phyloP scores from a whole-genome alignment of 2,113 vertebrate genomes.

The Rhinoptilus africanus region DNA sequence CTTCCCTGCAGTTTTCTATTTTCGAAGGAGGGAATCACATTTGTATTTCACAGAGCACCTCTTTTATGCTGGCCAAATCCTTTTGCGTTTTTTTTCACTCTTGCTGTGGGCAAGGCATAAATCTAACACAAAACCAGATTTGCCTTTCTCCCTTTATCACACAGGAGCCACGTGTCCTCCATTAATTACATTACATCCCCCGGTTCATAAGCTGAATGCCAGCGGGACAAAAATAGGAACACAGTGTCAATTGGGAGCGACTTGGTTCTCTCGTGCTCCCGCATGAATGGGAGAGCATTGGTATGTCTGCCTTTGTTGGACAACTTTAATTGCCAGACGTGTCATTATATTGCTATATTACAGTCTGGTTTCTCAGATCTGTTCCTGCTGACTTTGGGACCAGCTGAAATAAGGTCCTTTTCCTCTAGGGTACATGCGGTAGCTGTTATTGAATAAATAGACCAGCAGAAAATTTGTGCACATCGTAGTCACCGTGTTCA shows the following conservation, averaged over 20 bases:
- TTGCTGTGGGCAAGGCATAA: background rate
- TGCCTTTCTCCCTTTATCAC: background rate
- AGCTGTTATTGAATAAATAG: background rate
- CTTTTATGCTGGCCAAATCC: background rate
- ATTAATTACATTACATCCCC: background rate
- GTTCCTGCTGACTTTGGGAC: background rate
- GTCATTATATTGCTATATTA: background rate
- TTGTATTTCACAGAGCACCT: background rate
- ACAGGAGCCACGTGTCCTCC: background rate
- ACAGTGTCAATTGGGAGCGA: background rate
- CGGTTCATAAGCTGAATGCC: background rate
- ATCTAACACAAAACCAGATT: background rate
- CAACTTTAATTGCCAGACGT: background rate
- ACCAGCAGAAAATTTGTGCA: background rate
- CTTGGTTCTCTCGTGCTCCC: background rate
- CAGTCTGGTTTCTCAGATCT: background rate
- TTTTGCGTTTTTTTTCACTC: background rate
- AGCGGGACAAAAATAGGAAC: background rate
- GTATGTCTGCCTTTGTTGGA: accelerated
- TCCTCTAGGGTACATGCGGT: background rate
- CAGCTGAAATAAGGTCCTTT: background rate
- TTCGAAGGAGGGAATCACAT: background rate
- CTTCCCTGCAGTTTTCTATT: background rate
- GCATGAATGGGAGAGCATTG: accelerated
- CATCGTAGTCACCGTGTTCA: accelerated